Percentiles rank a stretch among this genome's conserved stretches.
Evolutionary conservation across 92 coral and sea anemone genomes (phyloP).

Genomic region (Siderastrea siderea): DNA sequence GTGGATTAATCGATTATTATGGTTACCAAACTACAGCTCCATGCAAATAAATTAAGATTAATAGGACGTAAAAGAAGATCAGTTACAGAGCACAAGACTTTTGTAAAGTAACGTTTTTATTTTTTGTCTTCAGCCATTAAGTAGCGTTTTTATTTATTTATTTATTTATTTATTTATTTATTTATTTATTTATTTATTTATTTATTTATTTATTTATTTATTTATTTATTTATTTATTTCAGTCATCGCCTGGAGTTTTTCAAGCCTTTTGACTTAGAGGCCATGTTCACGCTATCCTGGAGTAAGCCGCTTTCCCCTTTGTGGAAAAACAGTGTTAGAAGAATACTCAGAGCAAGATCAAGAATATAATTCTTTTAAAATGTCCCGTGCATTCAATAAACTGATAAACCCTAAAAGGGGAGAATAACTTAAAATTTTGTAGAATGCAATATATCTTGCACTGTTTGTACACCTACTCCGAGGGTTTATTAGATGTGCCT

Average conservation of each 20-base stretch:
- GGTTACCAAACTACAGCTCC: background rate
- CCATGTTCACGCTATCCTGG: conserved; percentile 89
- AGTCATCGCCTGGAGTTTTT: conserved; percentile 94
- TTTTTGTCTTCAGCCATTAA: background rate
- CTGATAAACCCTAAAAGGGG: background rate
- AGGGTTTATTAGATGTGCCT: background rate
- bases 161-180: background rate
- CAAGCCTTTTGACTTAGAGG: conserved; percentile 85
- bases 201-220: too few species aligned
- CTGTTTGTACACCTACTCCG: too few species aligned
- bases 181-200: conserved; percentile 9
- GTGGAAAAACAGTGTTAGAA: conserved; percentile 58
- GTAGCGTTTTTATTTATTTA: too few species aligned
- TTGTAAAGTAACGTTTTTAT: background rate
- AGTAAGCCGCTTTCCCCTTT: conserved; percentile 75
- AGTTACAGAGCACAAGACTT: background rate
- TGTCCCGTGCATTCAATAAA: background rate
- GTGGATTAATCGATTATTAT: background rate
- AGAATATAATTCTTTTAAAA: conserved; percentile 1
- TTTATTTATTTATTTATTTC: conserved; percentile 13
- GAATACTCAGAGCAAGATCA: conserved; percentile 36
- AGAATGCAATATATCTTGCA: too few species aligned
- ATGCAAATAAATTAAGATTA: background rate
- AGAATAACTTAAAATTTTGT: background rate
- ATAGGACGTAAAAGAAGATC: too few species aligned